Percentiles rank a stretch among this genome's conserved stretches.
Conservation (phyloP, 2,888 invertebrate genomes). For the Onchidella celtica region DNA sequence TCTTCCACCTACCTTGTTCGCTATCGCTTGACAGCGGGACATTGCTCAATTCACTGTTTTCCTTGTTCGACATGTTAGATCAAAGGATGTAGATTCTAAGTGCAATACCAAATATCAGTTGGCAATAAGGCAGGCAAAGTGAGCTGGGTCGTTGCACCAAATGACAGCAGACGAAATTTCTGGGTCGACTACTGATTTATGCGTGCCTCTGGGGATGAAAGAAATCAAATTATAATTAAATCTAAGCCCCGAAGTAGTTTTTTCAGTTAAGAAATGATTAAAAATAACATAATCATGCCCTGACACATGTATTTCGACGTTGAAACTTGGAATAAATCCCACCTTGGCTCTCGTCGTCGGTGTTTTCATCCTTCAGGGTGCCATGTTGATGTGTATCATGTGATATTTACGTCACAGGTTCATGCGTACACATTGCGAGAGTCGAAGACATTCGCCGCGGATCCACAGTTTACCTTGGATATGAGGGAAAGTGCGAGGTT, state of each 20-base stretch:
- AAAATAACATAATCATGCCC: neutral
- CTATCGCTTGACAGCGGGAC: slow-evolving; percentile 73
- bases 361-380: neutral
- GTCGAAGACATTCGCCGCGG: slow-evolving; percentile 49
- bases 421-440: slow-evolving; percentile 43
- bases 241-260: no score
- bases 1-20: slow-evolving; percentile 71
- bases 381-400: slow-evolving; percentile 57
- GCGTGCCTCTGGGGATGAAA: no score
- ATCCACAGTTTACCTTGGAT: slow-evolving; percentile 58
- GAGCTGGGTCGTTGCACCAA: no score
- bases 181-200: no score
- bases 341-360: no score
- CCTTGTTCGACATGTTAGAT: slow-evolving; percentile 21
- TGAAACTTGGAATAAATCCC: no score
- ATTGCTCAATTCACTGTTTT: slow-evolving; percentile 60
- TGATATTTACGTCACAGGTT: slow-evolving; percentile 64
- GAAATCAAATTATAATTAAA: no score
- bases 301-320: neutral
- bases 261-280: neutral
- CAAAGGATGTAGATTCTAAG: no score
- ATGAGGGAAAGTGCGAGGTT: slow-evolving; percentile 38
- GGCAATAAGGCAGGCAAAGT: no score
- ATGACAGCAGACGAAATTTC: no score
- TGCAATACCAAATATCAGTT: no score